phyloP scores from a whole-genome alignment of 2,113 vertebrate species.

The Oryzias melastigma region DNA sequence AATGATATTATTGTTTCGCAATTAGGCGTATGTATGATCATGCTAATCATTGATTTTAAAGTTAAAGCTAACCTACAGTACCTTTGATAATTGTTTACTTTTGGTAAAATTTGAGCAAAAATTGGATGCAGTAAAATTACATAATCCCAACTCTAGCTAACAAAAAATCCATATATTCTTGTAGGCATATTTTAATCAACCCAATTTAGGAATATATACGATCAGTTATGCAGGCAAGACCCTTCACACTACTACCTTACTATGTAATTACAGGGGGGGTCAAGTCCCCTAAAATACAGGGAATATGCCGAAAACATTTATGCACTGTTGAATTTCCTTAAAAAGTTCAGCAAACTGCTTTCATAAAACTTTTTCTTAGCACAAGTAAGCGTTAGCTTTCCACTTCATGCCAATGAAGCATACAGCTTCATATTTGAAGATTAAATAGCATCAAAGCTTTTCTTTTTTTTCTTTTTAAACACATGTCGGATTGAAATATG shows the following conservation, averaged over 20 bases:
- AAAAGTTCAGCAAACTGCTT: slow-evolving; percentile 33
- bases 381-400: slow-evolving; percentile 46
- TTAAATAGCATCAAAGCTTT: slow-evolving; percentile 26
- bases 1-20: too few species aligned
- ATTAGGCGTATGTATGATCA: too few species aligned
- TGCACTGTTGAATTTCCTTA: slow-evolving; percentile 40
- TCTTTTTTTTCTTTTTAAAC: slow-evolving; percentile 10
- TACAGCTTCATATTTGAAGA: slow-evolving; percentile 53
- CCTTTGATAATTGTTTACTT: slow-evolving; percentile 22
- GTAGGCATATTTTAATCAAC: slow-evolving; percentile 44
- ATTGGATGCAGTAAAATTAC: slow-evolving; percentile 27
- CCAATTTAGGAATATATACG: slow-evolving; percentile 16
- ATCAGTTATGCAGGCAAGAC: too few species aligned
- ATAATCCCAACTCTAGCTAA: slow-evolving; percentile 15
- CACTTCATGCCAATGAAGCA: slow-evolving; percentile 68
- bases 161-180: slow-evolving; percentile 24
- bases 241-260: too few species aligned
- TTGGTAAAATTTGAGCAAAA: slow-evolving; percentile 13
- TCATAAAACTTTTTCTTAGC: slow-evolving; percentile 15
- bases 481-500: slow-evolving; percentile 27
- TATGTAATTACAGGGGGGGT: too few species aligned
- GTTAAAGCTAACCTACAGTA: slow-evolving; percentile 12
- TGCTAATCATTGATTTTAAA: too few species aligned
- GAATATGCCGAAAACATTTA: background rate
- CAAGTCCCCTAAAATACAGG: too few species aligned